phyloP scores from a whole-genome alignment of 2,888 invertebrate species.

The Aricia artaxerxes region DNA sequence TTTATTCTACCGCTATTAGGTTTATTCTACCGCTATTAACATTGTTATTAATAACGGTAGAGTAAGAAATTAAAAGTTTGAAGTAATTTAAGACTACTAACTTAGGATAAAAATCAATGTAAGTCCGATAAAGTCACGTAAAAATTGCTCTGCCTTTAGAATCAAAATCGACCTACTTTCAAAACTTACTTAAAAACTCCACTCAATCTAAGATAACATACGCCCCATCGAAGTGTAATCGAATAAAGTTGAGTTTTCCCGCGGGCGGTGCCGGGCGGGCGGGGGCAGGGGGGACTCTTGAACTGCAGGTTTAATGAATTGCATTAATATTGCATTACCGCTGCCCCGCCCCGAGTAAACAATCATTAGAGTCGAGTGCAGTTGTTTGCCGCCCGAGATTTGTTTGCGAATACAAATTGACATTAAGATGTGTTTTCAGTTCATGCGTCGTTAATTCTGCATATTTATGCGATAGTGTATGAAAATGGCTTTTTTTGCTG shows the following conservation, averaged over 20 bases:
- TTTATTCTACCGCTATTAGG: neutral
- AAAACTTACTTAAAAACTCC: neutral
- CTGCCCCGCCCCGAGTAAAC: slow-evolving; percentile 71
- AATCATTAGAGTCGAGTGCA: slow-evolving; percentile 67
- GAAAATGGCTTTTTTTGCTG: neutral
- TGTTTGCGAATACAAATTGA: slow-evolving; percentile 78
- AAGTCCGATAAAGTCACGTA: too few relatives aligned
- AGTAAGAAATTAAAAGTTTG: too few relatives aligned
- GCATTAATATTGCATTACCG: slow-evolving; percentile 81
- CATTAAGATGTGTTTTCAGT: slow-evolving; percentile 44
- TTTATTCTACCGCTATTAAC: too few relatives aligned
- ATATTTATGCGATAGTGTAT: slow-evolving; percentile 5
- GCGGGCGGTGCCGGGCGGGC: slow-evolving; percentile 44
- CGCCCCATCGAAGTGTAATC: slow-evolving; percentile 41
- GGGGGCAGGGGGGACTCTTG: slow-evolving; percentile 56
- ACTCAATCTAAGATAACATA: slow-evolving; percentile 8
- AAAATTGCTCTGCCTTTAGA: too few relatives aligned
- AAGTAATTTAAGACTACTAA: too few relatives aligned
- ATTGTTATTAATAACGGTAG: too few relatives aligned
- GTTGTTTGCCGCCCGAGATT: slow-evolving; percentile 66
- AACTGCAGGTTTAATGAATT: slow-evolving; percentile 79
- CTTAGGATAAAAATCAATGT: too few relatives aligned
- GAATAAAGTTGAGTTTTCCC: slow-evolving; percentile 45
- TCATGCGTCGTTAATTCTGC: slow-evolving; percentile 28
- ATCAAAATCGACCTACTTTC: too few relatives aligned